These are phyloP conservation scores for Mastigias papua DNA, from an alignment of 30 jellyfish, hydroid and myxozoan genomes.

Conservation along the genomic window DNA sequence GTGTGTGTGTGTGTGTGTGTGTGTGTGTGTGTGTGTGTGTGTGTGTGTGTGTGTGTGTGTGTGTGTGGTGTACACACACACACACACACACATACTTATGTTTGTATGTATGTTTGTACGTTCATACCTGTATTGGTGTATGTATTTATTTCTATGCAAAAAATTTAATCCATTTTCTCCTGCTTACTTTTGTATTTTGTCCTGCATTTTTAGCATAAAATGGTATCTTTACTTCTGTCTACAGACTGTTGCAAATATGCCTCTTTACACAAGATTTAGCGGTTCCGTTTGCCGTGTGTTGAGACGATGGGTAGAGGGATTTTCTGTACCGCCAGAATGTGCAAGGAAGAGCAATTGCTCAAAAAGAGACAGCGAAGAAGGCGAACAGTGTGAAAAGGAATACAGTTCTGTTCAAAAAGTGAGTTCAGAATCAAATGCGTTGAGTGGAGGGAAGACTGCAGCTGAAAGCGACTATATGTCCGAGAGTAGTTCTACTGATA, in stretches of 20 bases:
- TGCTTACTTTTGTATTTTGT: too few relatives aligned
- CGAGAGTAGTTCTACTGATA: background rate
- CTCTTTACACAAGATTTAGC: slow-evolving; percentile 42
- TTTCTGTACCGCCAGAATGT: background rate
- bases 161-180: too few relatives aligned
- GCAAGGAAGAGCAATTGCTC: background rate
- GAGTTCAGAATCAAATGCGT: background rate
- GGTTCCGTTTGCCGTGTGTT: slow-evolving; percentile 57
- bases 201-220: too few relatives aligned
- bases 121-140: too few relatives aligned
- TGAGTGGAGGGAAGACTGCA: background rate
- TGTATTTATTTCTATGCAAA: too few relatives aligned
- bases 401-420: background rate
- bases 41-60: too few relatives aligned
- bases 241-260: slow-evolving; percentile 51
- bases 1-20: too few relatives aligned
- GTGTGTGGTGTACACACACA: too few relatives aligned
- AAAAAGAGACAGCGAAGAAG: background rate
- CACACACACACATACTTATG: too few relatives aligned
- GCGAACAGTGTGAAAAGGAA: background rate
- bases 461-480: background rate
- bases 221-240: background rate
- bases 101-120: too few relatives aligned
- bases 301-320: slow-evolving; percentile 54
- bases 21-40: too few relatives aligned